A percentile compares a stretch with the other conserved stretches of the same genome.
Conservation (phyloP, 92 coral and sea anemone genomes). For the Phenganax marumi region DNA sequence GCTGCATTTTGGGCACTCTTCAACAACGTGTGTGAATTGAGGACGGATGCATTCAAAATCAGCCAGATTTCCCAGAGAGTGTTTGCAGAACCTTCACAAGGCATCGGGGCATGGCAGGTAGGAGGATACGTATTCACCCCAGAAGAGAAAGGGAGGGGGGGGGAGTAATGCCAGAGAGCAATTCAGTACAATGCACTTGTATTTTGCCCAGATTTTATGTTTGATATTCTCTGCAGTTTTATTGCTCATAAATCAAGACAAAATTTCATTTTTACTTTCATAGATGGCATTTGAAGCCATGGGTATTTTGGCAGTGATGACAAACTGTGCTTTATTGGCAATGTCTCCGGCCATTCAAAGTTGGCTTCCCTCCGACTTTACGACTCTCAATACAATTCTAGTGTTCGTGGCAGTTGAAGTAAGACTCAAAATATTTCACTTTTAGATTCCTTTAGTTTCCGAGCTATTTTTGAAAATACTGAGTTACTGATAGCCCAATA, state of each 20-base stretch:
- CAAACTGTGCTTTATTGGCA: conserved; percentile 97
- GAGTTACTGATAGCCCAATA: neutral
- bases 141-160: neutral
- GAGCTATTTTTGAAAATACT: neutral
- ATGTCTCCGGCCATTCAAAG: conserved; percentile 81
- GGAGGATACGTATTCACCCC: too few species aligned
- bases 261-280: neutral
- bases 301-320: conserved; percentile 87
- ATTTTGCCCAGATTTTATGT: neutral
- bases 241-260: neutral
- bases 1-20: conserved; percentile 97
- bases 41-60: conserved; percentile 96
- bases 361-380: conserved; percentile 87
- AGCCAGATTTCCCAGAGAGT: conserved; percentile 88
- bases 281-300: conserved; percentile 89
- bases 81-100: conserved; percentile 74
- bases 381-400: conserved; percentile 83
- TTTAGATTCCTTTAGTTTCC: neutral
- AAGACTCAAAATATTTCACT: neutral
- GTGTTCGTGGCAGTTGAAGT: conserved; percentile 95
- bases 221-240: neutral
- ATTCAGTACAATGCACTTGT: neutral
- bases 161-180: neutral
- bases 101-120: conserved; percentile 99
- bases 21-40: conserved; percentile 88